Evolutionary conservation across 92 coral and sea anemone genomes (phyloP).

Genomic region (Desmophyllum pertusum): DNA sequence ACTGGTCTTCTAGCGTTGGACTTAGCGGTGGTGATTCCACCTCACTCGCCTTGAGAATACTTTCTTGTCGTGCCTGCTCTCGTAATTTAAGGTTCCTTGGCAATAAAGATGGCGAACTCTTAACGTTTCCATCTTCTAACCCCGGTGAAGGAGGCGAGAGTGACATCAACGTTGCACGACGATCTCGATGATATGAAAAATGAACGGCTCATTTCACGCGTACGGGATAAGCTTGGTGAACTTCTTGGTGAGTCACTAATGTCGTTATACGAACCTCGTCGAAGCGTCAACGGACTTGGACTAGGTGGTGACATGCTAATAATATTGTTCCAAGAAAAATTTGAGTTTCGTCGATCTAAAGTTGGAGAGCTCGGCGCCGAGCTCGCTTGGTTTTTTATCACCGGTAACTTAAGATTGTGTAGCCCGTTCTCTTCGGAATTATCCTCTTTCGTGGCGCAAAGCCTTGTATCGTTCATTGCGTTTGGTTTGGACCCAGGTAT

Average conservation of each 20-base stretch:
- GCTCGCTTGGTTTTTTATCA: constrained; percentile 3
- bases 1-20: constrained; percentile 68
- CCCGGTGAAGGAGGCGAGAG: background rate
- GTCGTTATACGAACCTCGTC: constrained; percentile 28
- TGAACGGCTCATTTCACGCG: constrained; percentile 7
- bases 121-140: background rate
- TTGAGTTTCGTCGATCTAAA: background rate
- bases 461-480: background rate
- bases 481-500: too few species aligned
- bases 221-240: background rate
- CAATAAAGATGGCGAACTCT: constrained; percentile 30
- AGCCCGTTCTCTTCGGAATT: background rate
- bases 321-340: constrained; percentile 11
- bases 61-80: constrained; percentile 40
- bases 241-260: background rate
- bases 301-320: background rate
- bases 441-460: background rate
- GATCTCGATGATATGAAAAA: constrained; percentile 11
- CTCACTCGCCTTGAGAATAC: constrained; percentile 22
- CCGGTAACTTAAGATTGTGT: constrained; percentile 26
- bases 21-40: constrained; percentile 13
- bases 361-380: constrained; percentile 33
- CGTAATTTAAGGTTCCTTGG: constrained; percentile 62
- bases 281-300: background rate
- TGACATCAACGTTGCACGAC: constrained; percentile 6